These are phyloP conservation scores for Cotesia glomerata DNA, from an alignment of 1,140 invertebrate species.

Conservation along the genomic window DNA sequence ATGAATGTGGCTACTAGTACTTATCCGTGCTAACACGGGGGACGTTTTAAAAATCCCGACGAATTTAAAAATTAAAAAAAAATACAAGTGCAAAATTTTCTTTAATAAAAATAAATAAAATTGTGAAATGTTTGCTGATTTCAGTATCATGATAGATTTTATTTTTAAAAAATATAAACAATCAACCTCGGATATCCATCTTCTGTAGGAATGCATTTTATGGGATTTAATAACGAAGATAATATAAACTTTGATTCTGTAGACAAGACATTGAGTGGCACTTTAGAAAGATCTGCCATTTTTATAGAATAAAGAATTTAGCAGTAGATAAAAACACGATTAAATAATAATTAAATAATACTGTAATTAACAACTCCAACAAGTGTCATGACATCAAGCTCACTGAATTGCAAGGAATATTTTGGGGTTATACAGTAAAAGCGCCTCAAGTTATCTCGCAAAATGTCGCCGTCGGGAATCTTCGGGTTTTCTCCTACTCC, in stretches of 20 bases:
- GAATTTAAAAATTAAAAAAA: too few relatives aligned
- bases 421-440: too few relatives aligned
- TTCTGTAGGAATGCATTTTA: slow-evolving; percentile 66
- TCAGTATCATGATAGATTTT: slow-evolving; percentile 28
- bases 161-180: not conserved
- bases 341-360: not conserved
- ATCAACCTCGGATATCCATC: slow-evolving; percentile 65
- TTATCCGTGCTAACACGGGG: too few relatives aligned
- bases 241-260: slow-evolving; percentile 58
- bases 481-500: too few relatives aligned
- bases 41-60: too few relatives aligned
- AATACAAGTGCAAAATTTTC: too few relatives aligned
- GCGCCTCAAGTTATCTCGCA: too few relatives aligned
- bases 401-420: too few relatives aligned
- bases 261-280: slow-evolving; percentile 68
- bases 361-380: not conserved
- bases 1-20: too few relatives aligned
- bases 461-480: too few relatives aligned
- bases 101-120: too few relatives aligned
- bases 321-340: not conserved
- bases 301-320: not conserved
- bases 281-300: slow-evolving; percentile 69
- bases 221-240: slow-evolving; percentile 67
- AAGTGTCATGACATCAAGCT: too few relatives aligned
- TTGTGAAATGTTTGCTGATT: not conserved